Percentiles rank a stretch among this genome's conserved stretches.
Conservation (phyloP, 53 echinoderm and acorn worm species). For the Pentamera pediparva region DNA sequence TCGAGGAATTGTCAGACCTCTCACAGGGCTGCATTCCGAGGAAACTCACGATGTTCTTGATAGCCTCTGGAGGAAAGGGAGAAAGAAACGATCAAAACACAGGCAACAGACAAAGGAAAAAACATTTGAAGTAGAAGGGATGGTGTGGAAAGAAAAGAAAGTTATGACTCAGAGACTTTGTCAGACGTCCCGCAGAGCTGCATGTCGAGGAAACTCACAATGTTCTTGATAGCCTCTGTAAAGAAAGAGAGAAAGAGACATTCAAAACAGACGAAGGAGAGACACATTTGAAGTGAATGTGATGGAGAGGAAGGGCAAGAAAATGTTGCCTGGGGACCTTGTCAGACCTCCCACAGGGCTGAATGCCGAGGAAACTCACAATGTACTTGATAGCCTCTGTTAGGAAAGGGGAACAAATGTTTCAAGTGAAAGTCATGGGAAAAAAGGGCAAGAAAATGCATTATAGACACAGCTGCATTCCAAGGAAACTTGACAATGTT, state of each 20-base stretch:
- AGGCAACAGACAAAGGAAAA: too few relatives aligned
- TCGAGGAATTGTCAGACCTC: constrained; percentile 86
- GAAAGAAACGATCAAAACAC: background rate
- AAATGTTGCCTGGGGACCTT: constrained; percentile 32
- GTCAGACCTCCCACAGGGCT: constrained; percentile 95
- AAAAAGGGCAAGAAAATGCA: background rate
- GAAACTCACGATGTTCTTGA: constrained; percentile 77
- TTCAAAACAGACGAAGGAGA: background rate
- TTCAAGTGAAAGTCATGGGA: too few relatives aligned
- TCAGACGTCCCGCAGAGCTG: constrained; percentile 95
- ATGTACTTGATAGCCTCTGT: background rate
- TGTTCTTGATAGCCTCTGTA: constrained; percentile 87
- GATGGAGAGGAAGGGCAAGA: background rate
- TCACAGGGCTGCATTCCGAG: constrained; percentile 99
- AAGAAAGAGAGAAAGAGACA: background rate
- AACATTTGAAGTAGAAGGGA: too few relatives aligned
- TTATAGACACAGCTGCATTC: background rate
- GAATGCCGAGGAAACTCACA: constrained; percentile 86
- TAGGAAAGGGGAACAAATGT: too few relatives aligned
- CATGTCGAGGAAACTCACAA: constrained; percentile 91
- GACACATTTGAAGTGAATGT: background rate
- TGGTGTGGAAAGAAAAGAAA: too few relatives aligned
- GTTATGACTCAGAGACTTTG: constrained; percentile 74
- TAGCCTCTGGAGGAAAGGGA: too few relatives aligned
- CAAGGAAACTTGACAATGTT: background rate